phyloP scores from a whole-genome alignment of 35 echinoderm and acorn worm species.

The Holothuria glaberrima region DNA sequence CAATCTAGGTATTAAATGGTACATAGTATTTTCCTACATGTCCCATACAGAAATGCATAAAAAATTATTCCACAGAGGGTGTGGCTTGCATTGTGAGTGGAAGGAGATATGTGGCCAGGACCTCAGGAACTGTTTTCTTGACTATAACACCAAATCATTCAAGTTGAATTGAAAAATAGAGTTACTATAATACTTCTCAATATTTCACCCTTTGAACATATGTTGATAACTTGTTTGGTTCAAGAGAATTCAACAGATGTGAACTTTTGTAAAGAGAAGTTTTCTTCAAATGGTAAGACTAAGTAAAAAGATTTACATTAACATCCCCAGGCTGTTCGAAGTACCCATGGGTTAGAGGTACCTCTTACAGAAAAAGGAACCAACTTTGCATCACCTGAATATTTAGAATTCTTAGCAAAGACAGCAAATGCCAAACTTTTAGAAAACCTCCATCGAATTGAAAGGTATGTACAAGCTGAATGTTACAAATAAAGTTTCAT shows the following conservation, averaged over 20 bases:
- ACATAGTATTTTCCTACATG: no score
- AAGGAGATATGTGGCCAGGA: no score
- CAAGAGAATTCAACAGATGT: not conserved
- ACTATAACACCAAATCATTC: not conserved
- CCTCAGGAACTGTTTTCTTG: not conserved
- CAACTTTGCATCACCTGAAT: conserved; percentile 66
- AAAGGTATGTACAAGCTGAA: conserved; percentile 58
- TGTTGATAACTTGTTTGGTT: not conserved
- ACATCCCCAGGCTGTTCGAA: conserved; percentile 78
- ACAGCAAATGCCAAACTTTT: conserved; percentile 83
- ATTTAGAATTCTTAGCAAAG: conserved; percentile 65
- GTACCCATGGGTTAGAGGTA: conserved; percentile 92
- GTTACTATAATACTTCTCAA: not conserved
- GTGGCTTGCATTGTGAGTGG: no score
- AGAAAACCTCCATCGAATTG: conserved; percentile 84
- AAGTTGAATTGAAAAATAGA: not conserved
- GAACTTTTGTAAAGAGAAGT: not conserved
- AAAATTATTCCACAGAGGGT: no score
- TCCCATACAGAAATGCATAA: no score
- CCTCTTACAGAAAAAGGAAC: conserved; percentile 67
- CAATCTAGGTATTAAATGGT: no score
- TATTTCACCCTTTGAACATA: not conserved
- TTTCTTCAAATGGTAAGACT: not conserved
- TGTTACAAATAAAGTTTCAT: not conserved
- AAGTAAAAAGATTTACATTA: not conserved